phyloP scores from a whole-genome alignment of 2,888 invertebrate genomes.

The Melipona bicolor region DNA sequence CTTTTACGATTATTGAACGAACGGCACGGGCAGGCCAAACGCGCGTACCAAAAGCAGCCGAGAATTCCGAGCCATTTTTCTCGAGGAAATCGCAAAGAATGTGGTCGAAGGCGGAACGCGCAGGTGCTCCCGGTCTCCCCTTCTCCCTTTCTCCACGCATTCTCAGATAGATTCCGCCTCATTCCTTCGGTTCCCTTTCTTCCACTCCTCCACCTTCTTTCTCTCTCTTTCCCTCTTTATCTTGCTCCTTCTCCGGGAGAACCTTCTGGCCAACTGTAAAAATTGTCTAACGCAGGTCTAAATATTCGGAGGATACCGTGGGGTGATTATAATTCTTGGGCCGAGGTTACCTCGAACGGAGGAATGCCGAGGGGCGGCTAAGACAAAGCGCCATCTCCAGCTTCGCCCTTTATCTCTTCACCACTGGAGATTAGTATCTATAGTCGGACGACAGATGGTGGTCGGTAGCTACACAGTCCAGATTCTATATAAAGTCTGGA shows the following conservation, averaged over 20 bases:
- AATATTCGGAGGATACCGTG: conserved; percentile 74
- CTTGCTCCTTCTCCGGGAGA: not conserved
- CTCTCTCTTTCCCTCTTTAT: not conserved
- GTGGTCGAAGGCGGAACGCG: conserved; percentile 54
- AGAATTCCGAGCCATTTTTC: conserved; percentile 58
- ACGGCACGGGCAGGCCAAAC: conserved; percentile 10
- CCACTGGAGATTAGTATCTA: conserved; percentile 78
- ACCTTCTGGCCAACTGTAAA: conserved; percentile 52
- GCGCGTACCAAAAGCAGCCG: conserved; percentile 28
- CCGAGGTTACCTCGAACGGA: conserved; percentile 71
- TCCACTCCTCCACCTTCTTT: not conserved
- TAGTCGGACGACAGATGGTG: conserved; percentile 77
- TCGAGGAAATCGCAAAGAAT: conserved; percentile 60
- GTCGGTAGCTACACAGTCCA: conserved; percentile 74
- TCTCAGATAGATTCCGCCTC: conserved; percentile 11
- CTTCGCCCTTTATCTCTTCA: conserved; percentile 72
- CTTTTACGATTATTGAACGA: conserved; percentile 46
- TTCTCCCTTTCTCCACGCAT: conserved; percentile 17
- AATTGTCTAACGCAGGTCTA: conserved; percentile 70
- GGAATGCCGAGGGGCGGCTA: conserved; percentile 77
- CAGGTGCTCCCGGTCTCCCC: conserved; percentile 50
- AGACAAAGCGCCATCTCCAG: conserved; percentile 74
- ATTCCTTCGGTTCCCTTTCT: conserved; percentile 10
- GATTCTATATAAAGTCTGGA: conserved; percentile 71
- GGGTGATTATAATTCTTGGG: conserved; percentile 77